Evolutionary conservation across 2,888 invertebrate species (phyloP), one percentile per base, ranked within the genome.

Genomic region (Diloba caeruleocephala): DNA sequence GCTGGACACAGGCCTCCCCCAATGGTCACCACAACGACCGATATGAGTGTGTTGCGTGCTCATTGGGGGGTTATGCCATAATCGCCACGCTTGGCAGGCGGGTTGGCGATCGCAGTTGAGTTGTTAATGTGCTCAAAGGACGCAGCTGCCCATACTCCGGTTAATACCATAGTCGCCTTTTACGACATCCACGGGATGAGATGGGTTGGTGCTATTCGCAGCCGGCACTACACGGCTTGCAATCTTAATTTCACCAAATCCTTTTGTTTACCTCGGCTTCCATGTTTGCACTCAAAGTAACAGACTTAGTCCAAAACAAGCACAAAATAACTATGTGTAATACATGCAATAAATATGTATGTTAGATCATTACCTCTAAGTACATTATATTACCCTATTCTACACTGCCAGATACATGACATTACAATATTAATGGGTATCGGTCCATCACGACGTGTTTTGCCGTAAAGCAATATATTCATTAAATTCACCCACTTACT

Each of bases 241-340:
- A n/a, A 79, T 77, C 74, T 74, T 76, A 67, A 81, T 78, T 79
- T 81, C 71, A 71, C 72, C 56, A 67, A 79, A 77, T 75, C 75
- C 54, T n/a, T n/a, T n/a, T n/a, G 65, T 78, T 79, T 78, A 71
- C 60, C 57, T 59, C 57, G 46, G 59, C 59, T 64, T 61, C 63
- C 61, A 60, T 64, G 45, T 58, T 44, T 62, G 51, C 41, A 42
- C 45, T 28, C 46, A 38, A 61, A 56, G 71, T 56, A 69, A 53
- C 45, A 50, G 49, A 46, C 45, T 55, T 46, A 72, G 60, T 69
- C 67, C 57, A 38, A 54, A 55, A 52, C 58, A 49, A 51, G 43
- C 58, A 56, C 48, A 46, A 46, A 49, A 57, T 39, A 60, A 45
- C 34, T 19, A 32, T 29, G 19, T 32, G 34, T 63, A 46, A 64